Percentiles rank a stretch among this genome's conserved stretches.
These are phyloP conservation scores for Astropecten irregularis DNA, from an alignment of 53 echinoderm and acorn worm species.

Conservation along the genomic window DNA sequence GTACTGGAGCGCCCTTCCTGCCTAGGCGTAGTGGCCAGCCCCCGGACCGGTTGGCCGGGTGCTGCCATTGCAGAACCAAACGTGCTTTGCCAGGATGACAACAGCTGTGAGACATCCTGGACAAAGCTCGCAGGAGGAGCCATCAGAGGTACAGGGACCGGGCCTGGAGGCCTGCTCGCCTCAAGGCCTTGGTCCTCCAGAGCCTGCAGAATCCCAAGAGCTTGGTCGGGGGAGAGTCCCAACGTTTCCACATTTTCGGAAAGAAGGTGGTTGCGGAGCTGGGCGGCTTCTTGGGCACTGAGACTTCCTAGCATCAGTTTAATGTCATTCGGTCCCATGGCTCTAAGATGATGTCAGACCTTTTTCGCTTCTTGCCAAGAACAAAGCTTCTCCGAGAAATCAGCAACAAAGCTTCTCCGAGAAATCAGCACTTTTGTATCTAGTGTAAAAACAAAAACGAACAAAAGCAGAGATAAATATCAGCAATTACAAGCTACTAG, in stretches of 20 bases:
- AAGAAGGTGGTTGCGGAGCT: slow-evolving; percentile 42
- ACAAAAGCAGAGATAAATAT: no score
- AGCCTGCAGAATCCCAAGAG: slow-evolving; percentile 23
- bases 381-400: no score
- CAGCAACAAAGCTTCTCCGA: no score
- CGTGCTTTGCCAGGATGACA: background rate
- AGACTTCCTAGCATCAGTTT: background rate
- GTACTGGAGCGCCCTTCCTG: background rate
- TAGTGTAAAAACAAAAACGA: no score
- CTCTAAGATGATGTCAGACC: no score
- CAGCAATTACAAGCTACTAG: no score
- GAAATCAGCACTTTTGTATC: no score
- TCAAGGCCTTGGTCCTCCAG: background rate
- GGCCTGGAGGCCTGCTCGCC: background rate
- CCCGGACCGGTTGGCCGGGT: background rate
- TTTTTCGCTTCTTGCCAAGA: no score
- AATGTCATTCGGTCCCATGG: slow-evolving; percentile 1
- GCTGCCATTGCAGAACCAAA: background rate
- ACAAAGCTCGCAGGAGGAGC: background rate
- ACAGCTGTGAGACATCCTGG: background rate
- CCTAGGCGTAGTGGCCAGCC: background rate
- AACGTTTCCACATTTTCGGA: background rate
- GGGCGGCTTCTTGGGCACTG: background rate
- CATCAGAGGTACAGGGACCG: background rate
- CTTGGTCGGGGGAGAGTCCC: slow-evolving; percentile 32